Conservation (phyloP, 2,888 invertebrate genomes). For the Drosophila multiciliata region DNA sequence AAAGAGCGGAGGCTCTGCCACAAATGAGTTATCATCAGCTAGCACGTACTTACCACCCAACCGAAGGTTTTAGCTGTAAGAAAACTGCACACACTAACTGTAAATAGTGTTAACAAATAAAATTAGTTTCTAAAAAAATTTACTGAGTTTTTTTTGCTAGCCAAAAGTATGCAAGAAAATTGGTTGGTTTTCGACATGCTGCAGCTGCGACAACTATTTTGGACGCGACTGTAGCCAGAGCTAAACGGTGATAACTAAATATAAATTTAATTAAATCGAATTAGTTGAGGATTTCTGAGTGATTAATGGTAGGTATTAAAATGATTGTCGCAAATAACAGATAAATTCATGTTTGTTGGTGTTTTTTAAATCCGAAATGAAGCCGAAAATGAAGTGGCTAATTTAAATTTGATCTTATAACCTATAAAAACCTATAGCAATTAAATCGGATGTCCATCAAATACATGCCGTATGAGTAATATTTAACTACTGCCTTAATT, state of each 20-base stretch:
- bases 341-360: background rate
- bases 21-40: conserved; percentile 49
- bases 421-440: background rate
- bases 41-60: conserved; percentile 73
- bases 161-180: conserved; percentile 41
- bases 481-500: background rate
- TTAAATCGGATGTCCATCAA: background rate
- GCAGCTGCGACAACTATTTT: background rate
- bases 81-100: conserved; percentile 11
- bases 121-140: conserved; percentile 21
- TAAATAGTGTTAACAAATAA: conserved; percentile 40
- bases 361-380: background rate
- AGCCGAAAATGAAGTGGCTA: background rate
- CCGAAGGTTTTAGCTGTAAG: conserved; percentile 67
- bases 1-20: conserved; percentile 35
- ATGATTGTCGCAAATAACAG: background rate
- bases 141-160: background rate
- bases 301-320: background rate
- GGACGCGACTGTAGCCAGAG: conserved; percentile 22
- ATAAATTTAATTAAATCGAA: background rate
- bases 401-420: background rate
- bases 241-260: background rate
- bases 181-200: background rate
- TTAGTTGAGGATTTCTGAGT: background rate
- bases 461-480: background rate